Evolutionary conservation across 2,113 vertebrate species (phyloP).

Genomic region (Recurvirostra avosetta): DNA sequence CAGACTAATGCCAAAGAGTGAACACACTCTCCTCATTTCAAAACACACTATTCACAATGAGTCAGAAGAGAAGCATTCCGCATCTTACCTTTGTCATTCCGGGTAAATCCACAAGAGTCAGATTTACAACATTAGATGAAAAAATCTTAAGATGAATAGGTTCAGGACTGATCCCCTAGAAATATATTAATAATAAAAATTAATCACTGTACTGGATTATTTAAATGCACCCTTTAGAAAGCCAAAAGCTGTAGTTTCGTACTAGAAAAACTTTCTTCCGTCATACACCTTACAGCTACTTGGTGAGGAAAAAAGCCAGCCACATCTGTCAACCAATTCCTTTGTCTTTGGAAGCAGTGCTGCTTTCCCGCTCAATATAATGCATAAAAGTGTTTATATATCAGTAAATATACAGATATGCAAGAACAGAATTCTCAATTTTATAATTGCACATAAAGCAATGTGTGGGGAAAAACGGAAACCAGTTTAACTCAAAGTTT

Average conservation of each 20-base stretch:
- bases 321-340: not conserved
- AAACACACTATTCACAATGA: not conserved
- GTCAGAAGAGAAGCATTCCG: not conserved
- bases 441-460: not conserved
- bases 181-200: slow-evolving; percentile 15
- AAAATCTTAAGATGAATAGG: slow-evolving; percentile 98
- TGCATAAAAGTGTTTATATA: not conserved
- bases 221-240: not conserved
- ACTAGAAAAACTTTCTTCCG: not conserved
- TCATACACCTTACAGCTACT: not conserved
- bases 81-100: slow-evolving; percentile 93
- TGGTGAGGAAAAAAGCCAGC: not conserved
- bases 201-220: not conserved
- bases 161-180: slow-evolving; percentile 93
- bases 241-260: not conserved
- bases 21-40: not conserved
- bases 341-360: not conserved
- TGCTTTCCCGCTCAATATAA: not conserved
- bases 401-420: not conserved
- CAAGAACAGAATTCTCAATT: not conserved
- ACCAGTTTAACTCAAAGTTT: not conserved
- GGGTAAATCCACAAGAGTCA: slow-evolving; percentile 96
- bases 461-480: not conserved
- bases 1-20: not conserved
- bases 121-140: slow-evolving; percentile 93